phyloP scores from a whole-genome alignment of 2,888 invertebrate species.

The Tortricodes alternella region DNA sequence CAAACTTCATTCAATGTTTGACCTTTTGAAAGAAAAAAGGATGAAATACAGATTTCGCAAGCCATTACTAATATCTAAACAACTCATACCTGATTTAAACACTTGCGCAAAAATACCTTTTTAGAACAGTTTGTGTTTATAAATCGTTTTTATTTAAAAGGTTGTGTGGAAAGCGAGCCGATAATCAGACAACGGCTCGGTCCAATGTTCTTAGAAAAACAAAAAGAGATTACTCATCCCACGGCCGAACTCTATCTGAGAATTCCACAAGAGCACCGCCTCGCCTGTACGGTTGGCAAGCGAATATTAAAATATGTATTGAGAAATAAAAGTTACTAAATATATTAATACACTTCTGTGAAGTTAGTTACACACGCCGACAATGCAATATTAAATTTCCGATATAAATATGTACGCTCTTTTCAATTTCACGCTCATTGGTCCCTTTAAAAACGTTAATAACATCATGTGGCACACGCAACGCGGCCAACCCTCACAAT shows the following conservation, averaged over 20 bases:
- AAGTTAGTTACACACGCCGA: too few relatives aligned
- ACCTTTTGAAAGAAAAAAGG: not conserved
- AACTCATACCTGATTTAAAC: slow-evolving; percentile 21
- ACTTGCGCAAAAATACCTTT: slow-evolving; percentile 34
- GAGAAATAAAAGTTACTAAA: too few relatives aligned
- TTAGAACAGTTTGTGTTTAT: slow-evolving; percentile 39
- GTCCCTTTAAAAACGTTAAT: slow-evolving; percentile 28
- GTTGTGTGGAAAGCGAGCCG: slow-evolving; percentile 58
- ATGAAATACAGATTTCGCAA: not conserved
- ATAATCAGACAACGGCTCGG: slow-evolving; percentile 61
- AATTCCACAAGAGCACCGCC: slow-evolving; percentile 71
- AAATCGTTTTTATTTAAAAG: slow-evolving; percentile 48
- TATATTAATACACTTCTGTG: too few relatives aligned
- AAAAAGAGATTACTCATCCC: slow-evolving; percentile 81
- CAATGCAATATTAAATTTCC: slow-evolving; percentile 8
- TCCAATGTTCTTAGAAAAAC: slow-evolving; percentile 73
- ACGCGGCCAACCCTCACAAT: slow-evolving; percentile 37
- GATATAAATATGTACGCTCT: slow-evolving; percentile 9
- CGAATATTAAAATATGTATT: slow-evolving; percentile 21
- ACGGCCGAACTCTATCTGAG: slow-evolving; percentile 77
- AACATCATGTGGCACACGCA: slow-evolving; percentile 41
- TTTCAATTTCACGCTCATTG: slow-evolving; percentile 30
- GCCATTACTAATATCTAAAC: not conserved
- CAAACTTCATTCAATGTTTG: too few relatives aligned
- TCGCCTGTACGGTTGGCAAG: slow-evolving; percentile 65